Evolutionary conservation across 2,113 vertebrate genomes (phyloP).

Genomic region (Taxidea taxus): DNA sequence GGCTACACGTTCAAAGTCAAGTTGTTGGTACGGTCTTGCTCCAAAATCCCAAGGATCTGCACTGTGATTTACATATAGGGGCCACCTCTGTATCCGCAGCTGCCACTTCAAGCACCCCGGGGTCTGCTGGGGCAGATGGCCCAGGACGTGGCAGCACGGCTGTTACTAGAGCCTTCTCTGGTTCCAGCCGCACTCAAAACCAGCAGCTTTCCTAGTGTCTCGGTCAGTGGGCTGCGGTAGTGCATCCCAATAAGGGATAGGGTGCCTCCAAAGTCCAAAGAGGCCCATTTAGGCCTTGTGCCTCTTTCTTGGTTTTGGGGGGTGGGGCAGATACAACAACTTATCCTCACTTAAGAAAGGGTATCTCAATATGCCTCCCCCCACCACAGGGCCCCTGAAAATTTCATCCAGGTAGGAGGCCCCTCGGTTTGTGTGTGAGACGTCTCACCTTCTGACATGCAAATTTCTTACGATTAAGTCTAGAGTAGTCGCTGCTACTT

Average conservation of each 20-base stretch:
- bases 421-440: background rate
- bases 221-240: background rate
- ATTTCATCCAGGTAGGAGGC: background rate
- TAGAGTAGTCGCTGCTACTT: background rate
- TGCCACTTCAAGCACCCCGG: fast-evolving
- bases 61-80: background rate
- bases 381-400: background rate
- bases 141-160: background rate
- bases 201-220: background rate
- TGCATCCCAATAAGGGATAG: background rate
- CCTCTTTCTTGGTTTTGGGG: background rate
- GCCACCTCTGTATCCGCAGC: background rate
- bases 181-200: background rate
- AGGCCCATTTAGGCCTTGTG: too few relatives aligned
- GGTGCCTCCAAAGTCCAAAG: background rate
- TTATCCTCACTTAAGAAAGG: background rate
- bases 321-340: background rate
- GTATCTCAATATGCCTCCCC: background rate
- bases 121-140: fast-evolving
- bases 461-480: background rate
- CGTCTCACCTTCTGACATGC: background rate
- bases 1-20: background rate
- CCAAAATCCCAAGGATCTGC: background rate
- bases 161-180: background rate
- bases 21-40: background rate